Evolutionary conservation across 2,113 vertebrate genomes (phyloP).

Genomic region (Panthera leo): DNA sequence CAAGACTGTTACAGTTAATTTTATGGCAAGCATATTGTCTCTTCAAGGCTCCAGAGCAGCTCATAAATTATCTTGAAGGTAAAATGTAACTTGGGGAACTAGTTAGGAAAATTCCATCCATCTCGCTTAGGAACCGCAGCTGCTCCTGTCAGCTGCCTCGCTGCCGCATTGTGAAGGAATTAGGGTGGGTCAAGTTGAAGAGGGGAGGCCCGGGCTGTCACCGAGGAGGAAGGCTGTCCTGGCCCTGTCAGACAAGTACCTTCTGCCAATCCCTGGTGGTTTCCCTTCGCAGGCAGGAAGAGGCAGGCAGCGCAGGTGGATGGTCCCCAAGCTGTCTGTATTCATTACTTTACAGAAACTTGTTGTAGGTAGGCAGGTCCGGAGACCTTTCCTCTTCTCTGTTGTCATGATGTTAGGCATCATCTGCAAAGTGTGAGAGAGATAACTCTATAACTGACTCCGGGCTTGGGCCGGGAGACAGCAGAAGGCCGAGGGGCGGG

Average conservation of each 20-base stretch:
- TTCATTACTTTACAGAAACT: conserved; percentile 96
- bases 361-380: conserved; percentile 93
- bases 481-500: neutral
- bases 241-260: conserved; percentile 91
- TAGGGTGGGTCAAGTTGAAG: conserved; percentile 90
- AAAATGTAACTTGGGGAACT: conserved; percentile 99
- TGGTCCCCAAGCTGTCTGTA: conserved; percentile 96
- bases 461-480: neutral
- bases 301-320: conserved; percentile 88
- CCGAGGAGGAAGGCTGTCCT: conserved; percentile 91
- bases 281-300: conserved; percentile 83
- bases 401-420: conserved; percentile 91
- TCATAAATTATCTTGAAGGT: conserved; percentile 99
- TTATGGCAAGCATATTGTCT: conserved; percentile 99
- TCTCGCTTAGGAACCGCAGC: conserved; percentile 98
- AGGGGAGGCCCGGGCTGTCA: conserved; percentile 93
- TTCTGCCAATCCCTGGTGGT: conserved; percentile 89
- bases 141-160: conserved; percentile 96
- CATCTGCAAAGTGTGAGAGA: conserved; percentile 82
- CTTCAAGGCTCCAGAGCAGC: conserved; percentile 95
- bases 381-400: conserved; percentile 91
- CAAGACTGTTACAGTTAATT: conserved; percentile 98
- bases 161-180: conserved; percentile 91
- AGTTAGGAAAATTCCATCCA: conserved; percentile 99
- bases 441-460: conserved; percentile 83